phyloP scores from a whole-genome alignment of 1,140 invertebrate species.

The Lepidotrigona ventralis region DNA sequence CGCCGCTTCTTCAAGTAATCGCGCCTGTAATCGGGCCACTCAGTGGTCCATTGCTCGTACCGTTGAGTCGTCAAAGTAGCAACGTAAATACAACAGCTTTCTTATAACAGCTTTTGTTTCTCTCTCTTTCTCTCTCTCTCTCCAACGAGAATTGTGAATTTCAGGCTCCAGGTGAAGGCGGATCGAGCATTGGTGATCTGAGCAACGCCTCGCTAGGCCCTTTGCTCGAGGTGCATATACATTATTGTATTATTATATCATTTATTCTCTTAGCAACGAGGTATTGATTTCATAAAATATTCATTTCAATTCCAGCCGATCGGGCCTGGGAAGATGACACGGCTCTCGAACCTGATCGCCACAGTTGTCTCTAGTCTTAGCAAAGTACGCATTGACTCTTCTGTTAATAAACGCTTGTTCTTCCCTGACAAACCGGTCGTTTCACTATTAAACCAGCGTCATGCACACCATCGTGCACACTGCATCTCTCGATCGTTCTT shows the following conservation, averaged over 20 bases:
- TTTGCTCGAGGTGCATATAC: slow-evolving; percentile 67
- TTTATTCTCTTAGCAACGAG: background rate
- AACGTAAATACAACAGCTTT: slow-evolving; percentile 62
- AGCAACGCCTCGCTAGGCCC: slow-evolving; percentile 61
- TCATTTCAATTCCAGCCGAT: slow-evolving; percentile 61
- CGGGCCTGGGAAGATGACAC: slow-evolving; percentile 67
- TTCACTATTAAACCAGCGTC: slow-evolving; percentile 10
- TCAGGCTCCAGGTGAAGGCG: slow-evolving; percentile 67
- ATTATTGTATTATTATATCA: background rate
- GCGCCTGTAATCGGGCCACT: slow-evolving; percentile 74
- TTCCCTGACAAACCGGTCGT: slow-evolving; percentile 20
- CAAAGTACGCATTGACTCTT: slow-evolving; percentile 67
- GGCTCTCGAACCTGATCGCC: slow-evolving; percentile 68
- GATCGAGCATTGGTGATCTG: slow-evolving; percentile 64
- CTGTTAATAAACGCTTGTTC: slow-evolving; percentile 13
- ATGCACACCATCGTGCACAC: background rate
- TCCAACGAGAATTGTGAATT: slow-evolving; percentile 37
- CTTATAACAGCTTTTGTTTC: background rate
- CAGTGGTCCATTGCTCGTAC: slow-evolving; percentile 70
- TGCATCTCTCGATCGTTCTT: background rate
- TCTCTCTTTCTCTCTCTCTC: too few species aligned
- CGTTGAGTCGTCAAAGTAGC: slow-evolving; percentile 69
- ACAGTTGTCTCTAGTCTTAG: slow-evolving; percentile 70
- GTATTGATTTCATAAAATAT: background rate
- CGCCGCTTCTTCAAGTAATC: slow-evolving; percentile 69